phyloP scores from a whole-genome alignment of 2,113 vertebrate species.

The Elephantulus edwardii region DNA sequence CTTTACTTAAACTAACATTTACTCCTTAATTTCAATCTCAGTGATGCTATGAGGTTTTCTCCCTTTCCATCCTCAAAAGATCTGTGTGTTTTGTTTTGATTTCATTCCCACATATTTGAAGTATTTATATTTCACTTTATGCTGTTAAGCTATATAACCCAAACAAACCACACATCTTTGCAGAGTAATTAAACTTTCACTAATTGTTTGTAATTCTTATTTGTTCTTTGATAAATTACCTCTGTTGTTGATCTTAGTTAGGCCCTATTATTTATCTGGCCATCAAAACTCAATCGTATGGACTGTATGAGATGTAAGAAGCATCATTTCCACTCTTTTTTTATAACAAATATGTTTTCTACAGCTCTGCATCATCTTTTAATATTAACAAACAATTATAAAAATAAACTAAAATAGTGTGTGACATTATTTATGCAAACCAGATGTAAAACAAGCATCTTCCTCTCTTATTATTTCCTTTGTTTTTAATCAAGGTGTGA shows the following conservation, averaged over 20 bases:
- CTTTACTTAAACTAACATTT: not conserved
- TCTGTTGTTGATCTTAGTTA: not conserved
- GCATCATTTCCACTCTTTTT: not conserved
- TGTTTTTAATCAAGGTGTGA: not conserved
- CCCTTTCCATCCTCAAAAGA: not conserved
- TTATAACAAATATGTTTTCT: not conserved
- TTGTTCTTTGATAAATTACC: not conserved
- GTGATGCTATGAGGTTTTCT: not conserved
- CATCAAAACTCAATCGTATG: not conserved
- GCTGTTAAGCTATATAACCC: not conserved
- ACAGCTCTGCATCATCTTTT: not conserved
- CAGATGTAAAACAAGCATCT: not conserved
- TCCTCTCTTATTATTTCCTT: fast-evolving
- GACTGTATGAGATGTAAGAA: not conserved
- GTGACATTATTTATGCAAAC: not conserved
- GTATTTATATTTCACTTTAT: not conserved
- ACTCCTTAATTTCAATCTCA: not conserved
- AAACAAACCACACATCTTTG: not conserved
- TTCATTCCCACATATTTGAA: not conserved
- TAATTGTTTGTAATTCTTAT: not conserved
- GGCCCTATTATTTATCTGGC: not conserved
- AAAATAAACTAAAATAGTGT: not conserved
- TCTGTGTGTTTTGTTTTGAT: not conserved
- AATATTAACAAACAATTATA: not conserved
- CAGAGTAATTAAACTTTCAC: not conserved